These are phyloP conservation scores for Ancistrus triradiatus DNA, from an alignment of 2,113 vertebrate genomes.

Conservation along the genomic window DNA sequence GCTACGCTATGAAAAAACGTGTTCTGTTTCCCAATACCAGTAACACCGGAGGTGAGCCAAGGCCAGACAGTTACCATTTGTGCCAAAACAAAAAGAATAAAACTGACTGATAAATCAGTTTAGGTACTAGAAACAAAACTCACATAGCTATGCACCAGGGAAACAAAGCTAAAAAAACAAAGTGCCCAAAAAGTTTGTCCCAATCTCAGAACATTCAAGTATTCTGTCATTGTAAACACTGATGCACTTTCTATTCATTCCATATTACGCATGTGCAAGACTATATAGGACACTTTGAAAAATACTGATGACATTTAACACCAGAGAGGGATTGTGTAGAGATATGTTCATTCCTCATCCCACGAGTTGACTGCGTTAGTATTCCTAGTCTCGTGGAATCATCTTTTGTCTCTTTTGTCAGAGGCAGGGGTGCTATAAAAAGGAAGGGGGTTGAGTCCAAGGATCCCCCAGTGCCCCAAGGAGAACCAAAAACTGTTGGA, in stretches of 20 bases:
- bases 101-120: neutral
- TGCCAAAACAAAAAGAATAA: neutral
- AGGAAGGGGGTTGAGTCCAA: too few relatives aligned
- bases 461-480: too few relatives aligned
- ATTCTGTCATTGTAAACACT: slow-evolving; percentile 58
- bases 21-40: neutral
- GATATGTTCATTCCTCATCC: neutral
- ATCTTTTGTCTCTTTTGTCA: neutral
- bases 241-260: slow-evolving; percentile 1
- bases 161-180: neutral
- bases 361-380: slow-evolving; percentile 20
- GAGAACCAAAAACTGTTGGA: too few relatives aligned
- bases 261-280: slow-evolving; percentile 43
- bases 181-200: slow-evolving; percentile 5
- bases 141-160: slow-evolving; percentile 4
- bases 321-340: slow-evolving; percentile 26
- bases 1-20: slow-evolving; percentile 8
- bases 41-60: neutral
- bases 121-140: neutral
- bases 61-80: neutral
- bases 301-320: slow-evolving; percentile 47
- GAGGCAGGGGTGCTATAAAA: neutral
- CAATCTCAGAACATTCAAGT: slow-evolving; percentile 58
- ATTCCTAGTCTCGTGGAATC: slow-evolving; percentile 15
- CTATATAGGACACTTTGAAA: slow-evolving; percentile 40